phyloP scores from a whole-genome alignment of 2,797 vertebrate genomes.

The Artibeus jamaicensis region DNA sequence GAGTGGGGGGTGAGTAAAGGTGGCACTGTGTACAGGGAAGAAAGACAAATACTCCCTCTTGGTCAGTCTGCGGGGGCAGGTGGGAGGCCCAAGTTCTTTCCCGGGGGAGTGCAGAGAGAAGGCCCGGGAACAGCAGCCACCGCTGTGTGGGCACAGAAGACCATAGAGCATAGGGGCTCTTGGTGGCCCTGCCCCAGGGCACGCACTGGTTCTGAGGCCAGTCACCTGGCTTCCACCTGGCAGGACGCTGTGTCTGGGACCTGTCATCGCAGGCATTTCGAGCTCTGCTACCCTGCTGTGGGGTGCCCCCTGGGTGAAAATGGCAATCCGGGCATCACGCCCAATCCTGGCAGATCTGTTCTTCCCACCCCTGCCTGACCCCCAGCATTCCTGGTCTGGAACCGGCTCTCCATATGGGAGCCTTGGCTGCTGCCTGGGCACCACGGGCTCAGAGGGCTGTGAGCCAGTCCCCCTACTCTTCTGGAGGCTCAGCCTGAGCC shows the following conservation, averaged over 20 bases:
- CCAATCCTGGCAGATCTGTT: neutral
- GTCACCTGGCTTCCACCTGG: neutral
- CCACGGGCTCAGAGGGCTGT: neutral
- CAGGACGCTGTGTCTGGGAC: neutral
- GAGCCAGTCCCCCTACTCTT: neutral
- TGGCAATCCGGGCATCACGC: neutral
- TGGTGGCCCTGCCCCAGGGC: neutral
- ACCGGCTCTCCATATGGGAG: neutral
- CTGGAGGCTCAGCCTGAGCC: neutral
- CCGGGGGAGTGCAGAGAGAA: neutral
- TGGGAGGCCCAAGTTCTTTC: neutral
- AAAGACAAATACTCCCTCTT: neutral
- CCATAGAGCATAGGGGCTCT: neutral
- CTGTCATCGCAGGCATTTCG: rapidly evolving
- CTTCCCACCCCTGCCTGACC: neutral
- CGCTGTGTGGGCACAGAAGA: neutral
- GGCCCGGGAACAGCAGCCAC: neutral
- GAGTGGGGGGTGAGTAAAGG: neutral
- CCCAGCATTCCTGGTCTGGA: neutral
- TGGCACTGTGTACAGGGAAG: neutral
- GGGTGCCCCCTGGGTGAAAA: neutral
- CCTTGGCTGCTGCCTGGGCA: neutral
- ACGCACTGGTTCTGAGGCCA: neutral
- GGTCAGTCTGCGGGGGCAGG: neutral
- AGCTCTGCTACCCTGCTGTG: neutral